phyloP scores from a whole-genome alignment of 2,113 vertebrate species.

The Collichthys lucidus region DNA sequence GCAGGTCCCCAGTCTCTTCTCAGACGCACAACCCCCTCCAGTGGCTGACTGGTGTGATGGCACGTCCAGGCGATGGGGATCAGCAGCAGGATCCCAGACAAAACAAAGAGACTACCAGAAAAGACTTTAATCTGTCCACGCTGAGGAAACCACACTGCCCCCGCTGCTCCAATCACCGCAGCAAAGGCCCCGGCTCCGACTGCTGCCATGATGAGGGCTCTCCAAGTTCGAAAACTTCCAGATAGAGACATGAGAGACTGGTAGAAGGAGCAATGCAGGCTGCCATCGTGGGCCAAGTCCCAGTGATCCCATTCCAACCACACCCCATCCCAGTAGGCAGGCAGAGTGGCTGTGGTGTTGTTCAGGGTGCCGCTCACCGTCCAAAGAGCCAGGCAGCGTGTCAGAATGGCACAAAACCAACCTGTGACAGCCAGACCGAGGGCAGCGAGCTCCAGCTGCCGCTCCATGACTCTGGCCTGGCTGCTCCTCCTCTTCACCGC shows the following conservation, averaged over 20 bases:
- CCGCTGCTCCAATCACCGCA: slow-evolving; percentile 73
- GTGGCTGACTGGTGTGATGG: slow-evolving; percentile 84
- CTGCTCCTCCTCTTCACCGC: slow-evolving; percentile 32
- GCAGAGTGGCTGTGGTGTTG: slow-evolving; percentile 87
- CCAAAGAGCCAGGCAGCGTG: slow-evolving; percentile 91
- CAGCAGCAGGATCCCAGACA: slow-evolving; percentile 84
- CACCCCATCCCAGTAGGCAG: slow-evolving; percentile 91
- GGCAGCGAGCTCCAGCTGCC: slow-evolving; percentile 72
- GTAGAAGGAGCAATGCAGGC: slow-evolving; percentile 92
- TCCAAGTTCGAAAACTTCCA: slow-evolving; percentile 86
- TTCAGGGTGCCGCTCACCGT: slow-evolving; percentile 85
- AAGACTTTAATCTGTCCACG: slow-evolving; percentile 75
- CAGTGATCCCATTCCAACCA: slow-evolving; percentile 94
- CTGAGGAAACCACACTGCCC: slow-evolving; percentile 83
- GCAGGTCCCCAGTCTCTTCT: slow-evolving; percentile 89
- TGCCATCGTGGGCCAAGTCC: slow-evolving; percentile 86
- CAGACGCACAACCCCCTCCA: slow-evolving; percentile 83
- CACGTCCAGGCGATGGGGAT: slow-evolving; percentile 90
- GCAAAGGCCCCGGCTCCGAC: slow-evolving; percentile 82
- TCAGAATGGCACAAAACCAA: slow-evolving; percentile 84
- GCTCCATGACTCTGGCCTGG: slow-evolving; percentile 70
- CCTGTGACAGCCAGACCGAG: slow-evolving; percentile 70
- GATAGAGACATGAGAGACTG: slow-evolving; percentile 89
- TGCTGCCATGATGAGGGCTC: slow-evolving; percentile 85
- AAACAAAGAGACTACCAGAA: slow-evolving; percentile 84